These are phyloP conservation scores for Thunnus albacares DNA, from an alignment of 2,797 vertebrate species.

Conservation along the genomic window DNA sequence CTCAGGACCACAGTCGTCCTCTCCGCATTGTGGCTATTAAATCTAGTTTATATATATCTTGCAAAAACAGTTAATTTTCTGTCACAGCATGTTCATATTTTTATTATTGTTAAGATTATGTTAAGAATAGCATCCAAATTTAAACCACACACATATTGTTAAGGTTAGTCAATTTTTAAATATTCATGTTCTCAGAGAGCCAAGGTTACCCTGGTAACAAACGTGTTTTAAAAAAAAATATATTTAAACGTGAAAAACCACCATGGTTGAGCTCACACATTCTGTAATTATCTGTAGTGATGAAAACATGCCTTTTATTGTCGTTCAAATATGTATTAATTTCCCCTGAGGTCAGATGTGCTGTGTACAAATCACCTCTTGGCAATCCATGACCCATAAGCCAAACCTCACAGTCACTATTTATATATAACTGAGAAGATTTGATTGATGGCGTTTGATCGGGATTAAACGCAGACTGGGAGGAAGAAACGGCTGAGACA, in stretches of 20 bases:
- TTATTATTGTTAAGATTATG: too few relatives aligned
- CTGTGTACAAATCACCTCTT: neutral
- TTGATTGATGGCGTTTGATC: neutral
- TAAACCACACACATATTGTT: neutral
- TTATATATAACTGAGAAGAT: neutral
- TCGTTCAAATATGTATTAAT: too few relatives aligned
- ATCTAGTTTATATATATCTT: slow-evolving; percentile 7
- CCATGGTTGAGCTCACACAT: slow-evolving; percentile 1
- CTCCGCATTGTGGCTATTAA: neutral
- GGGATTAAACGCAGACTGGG: neutral
- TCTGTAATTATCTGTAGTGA: neutral
- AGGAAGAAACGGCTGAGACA: neutral
- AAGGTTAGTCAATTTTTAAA: neutral
- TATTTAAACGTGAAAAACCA: neutral
- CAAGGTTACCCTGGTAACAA: slow-evolving; percentile 12
- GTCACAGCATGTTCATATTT: too few relatives aligned
- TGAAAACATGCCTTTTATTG: too few relatives aligned
- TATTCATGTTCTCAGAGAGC: neutral
- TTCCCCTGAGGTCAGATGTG: too few relatives aligned
- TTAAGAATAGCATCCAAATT: neutral
- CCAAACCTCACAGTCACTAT: neutral
- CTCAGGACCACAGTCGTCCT: neutral
- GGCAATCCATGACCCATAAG: neutral
- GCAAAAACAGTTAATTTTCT: neutral
- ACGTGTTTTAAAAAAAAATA: neutral